Percentiles rank a stretch among this genome's conserved stretches.
Evolutionary conservation across 2,888 invertebrate species (phyloP).

Genomic region (Cryptocephalus primarius): DNA sequence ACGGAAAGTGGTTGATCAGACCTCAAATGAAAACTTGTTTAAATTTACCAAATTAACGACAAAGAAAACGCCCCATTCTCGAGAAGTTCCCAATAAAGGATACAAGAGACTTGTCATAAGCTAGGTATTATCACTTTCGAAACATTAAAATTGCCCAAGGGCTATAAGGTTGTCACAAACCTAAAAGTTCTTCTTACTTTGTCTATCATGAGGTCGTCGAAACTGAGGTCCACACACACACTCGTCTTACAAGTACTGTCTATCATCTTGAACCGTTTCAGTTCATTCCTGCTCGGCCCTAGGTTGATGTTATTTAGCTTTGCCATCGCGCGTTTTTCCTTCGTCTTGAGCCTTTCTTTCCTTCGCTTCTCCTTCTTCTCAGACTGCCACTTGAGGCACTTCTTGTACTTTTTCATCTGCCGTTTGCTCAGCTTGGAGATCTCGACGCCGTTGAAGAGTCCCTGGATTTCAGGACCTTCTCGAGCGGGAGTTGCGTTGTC

Average conservation of each 20-base stretch:
- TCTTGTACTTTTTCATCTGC: constrained; percentile 38
- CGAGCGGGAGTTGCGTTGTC: neutral
- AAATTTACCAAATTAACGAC: no score
- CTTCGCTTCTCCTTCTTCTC: constrained; percentile 58
- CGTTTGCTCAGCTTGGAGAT: constrained; percentile 33
- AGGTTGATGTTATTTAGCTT: constrained; percentile 58
- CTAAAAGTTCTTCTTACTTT: constrained; percentile 24
- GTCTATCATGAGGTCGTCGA: constrained; percentile 80
- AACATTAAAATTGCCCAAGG: neutral
- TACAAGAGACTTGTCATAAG: no score
- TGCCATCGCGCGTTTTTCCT: constrained; percentile 58
- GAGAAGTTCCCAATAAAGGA: neutral
- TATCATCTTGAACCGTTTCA: constrained; percentile 64
- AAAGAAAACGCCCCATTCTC: no score
- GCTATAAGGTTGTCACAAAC: neutral
- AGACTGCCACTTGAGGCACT: constrained; percentile 62
- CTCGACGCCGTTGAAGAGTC: constrained; percentile 34
- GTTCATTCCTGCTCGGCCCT: constrained; percentile 68
- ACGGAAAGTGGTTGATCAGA: no score
- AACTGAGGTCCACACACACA: constrained; percentile 82
- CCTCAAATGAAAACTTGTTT: neutral
- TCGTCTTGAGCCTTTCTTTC: constrained; percentile 54
- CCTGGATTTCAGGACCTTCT: neutral
- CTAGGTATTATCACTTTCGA: neutral
- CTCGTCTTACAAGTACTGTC: constrained; percentile 56